Evolutionary conservation across 2,797 vertebrate species (phyloP).

Genomic region (Tolypeutes matacus): DNA sequence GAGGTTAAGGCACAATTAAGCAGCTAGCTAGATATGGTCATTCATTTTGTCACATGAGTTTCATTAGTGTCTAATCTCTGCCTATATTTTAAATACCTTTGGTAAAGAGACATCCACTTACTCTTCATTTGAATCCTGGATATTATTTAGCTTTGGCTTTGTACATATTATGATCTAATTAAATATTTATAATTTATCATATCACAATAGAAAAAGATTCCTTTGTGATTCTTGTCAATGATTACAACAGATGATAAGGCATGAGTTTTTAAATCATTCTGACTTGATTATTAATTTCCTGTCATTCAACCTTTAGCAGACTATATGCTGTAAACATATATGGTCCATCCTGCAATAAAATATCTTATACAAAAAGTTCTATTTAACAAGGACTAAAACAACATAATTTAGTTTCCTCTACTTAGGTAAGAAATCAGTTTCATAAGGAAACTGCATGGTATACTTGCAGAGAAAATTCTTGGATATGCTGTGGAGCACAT

Average conservation of each 20-base stretch:
- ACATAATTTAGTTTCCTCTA: neutral
- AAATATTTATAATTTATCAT: conserved; percentile 1
- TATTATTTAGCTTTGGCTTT: neutral
- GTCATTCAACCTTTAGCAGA: neutral
- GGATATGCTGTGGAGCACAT: no score
- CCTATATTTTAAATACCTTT: neutral
- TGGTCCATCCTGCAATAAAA: neutral
- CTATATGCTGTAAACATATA: neutral
- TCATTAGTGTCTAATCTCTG: neutral
- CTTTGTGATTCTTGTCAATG: neutral
- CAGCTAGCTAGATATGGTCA: neutral
- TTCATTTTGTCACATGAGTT: neutral
- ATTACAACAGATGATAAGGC: neutral
- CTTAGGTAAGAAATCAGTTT: neutral
- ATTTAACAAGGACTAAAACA: neutral
- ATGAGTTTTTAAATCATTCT: neutral
- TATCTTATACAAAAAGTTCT: neutral
- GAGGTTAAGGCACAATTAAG: neutral
- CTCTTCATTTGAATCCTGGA: neutral
- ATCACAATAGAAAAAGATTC: neutral
- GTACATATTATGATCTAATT: neutral
- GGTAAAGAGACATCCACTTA: neutral
- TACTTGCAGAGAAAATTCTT: neutral
- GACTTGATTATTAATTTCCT: neutral
- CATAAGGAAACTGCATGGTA: neutral